These are phyloP conservation scores for Denticeps clupeoides DNA, from an alignment of 2,797 vertebrate genomes.

Conservation along the genomic window DNA sequence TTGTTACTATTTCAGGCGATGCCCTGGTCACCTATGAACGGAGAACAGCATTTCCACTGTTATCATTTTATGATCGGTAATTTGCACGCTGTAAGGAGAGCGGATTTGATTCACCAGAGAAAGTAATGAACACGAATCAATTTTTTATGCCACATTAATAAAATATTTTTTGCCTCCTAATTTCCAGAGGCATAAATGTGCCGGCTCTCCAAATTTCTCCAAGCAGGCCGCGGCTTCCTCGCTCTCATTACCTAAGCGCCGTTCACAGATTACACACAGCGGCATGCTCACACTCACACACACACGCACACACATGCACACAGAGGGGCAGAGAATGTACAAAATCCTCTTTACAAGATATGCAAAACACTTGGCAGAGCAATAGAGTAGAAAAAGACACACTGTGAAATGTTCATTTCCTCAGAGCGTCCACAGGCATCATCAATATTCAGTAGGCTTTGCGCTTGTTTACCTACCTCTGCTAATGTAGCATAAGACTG, in stretches of 20 bases:
- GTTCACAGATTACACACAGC: conserved; percentile 19
- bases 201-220: conserved; percentile 22
- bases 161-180: conserved; percentile 40
- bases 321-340: not conserved
- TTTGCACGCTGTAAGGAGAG: conserved; percentile 34
- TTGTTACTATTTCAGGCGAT: no score
- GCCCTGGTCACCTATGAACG: no score
- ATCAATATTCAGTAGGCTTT: not conserved
- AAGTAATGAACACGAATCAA: conserved; percentile 47
- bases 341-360: conserved; percentile 3
- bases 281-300: not conserved
- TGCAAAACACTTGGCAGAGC: conserved; percentile 9
- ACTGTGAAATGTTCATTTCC: conserved; percentile 7
- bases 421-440: not conserved
- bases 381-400: conserved; percentile 3
- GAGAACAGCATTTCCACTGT: no score
- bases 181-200: conserved; percentile 36
- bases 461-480: not conserved
- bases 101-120: conserved; percentile 40
- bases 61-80: conserved; percentile 38
- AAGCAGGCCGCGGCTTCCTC: conserved; percentile 18
- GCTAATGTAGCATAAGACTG: not conserved
- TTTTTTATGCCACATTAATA: conserved; percentile 56
- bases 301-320: not conserved
- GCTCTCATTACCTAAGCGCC: conserved; percentile 29